phyloP scores from a whole-genome alignment of 2,888 invertebrate genomes.

The Drosophila buzzatii region DNA sequence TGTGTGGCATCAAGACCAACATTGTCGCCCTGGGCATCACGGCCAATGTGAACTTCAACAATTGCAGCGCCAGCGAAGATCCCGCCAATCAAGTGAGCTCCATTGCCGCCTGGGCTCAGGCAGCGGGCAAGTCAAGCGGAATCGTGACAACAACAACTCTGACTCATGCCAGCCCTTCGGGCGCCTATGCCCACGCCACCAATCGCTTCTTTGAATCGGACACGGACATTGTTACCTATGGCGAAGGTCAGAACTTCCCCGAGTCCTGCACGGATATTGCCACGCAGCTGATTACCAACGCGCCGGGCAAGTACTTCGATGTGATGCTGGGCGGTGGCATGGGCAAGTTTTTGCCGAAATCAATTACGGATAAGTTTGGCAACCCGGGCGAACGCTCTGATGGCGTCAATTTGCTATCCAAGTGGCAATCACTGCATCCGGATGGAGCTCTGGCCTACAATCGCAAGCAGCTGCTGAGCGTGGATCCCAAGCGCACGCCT shows the following conservation, averaged over 20 bases:
- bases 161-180: conserved; percentile 92
- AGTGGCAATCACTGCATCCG: conserved; percentile 86
- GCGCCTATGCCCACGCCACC: conserved; percentile 89
- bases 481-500: conserved; percentile 85
- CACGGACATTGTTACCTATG: conserved; percentile 85
- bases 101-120: conserved; percentile 90
- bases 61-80: conserved; percentile 88
- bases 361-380: conserved; percentile 86
- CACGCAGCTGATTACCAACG: conserved; percentile 88
- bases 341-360: conserved; percentile 71
- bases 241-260: conserved; percentile 83
- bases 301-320: conserved; percentile 89
- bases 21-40: conserved; percentile 89
- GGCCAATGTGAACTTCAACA: conserved; percentile 87
- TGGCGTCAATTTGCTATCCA: conserved; percentile 88
- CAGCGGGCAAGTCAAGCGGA: conserved; percentile 87
- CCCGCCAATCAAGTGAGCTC: conserved; percentile 88
- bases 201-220: conserved; percentile 90
- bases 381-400: conserved; percentile 87
- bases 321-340: conserved; percentile 86
- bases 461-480: conserved; percentile 72
- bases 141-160: conserved; percentile 91
- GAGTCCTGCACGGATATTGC: conserved; percentile 89
- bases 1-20: conserved; percentile 69
- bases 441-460: conserved; percentile 83